phyloP scores from a whole-genome alignment of 2,113 vertebrate genomes.

The Neotragus moschatus region DNA sequence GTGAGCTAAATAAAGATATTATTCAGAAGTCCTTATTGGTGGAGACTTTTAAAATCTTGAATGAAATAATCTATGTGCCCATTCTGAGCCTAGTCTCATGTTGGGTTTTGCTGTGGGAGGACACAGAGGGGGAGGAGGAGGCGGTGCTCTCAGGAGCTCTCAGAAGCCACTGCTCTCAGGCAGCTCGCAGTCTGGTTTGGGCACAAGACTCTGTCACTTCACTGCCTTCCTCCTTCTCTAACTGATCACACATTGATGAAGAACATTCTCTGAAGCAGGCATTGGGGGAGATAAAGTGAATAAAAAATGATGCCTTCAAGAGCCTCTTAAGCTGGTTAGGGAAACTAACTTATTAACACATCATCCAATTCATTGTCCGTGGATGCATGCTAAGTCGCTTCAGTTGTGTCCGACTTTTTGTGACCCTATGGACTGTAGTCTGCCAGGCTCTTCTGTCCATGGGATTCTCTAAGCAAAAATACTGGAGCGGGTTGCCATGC shows the following conservation, averaged over 20 bases:
- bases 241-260: background rate
- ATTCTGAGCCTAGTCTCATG: background rate
- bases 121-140: background rate
- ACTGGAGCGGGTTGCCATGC: background rate
- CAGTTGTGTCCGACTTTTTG: background rate
- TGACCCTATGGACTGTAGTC: background rate
- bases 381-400: background rate
- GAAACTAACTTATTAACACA: background rate
- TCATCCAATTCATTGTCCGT: background rate
- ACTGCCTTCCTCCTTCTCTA: background rate
- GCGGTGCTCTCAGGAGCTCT: background rate
- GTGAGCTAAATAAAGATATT: conserved; percentile 52
- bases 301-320: background rate
- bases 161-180: background rate
- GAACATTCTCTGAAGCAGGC: background rate
- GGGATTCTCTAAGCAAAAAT: background rate
- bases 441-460: background rate
- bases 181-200: background rate
- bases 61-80: background rate
- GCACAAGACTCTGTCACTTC: background rate
- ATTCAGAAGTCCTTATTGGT: background rate
- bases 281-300: background rate
- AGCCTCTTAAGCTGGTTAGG: background rate
- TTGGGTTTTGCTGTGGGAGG: background rate
- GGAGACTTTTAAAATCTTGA: background rate